Evolutionary conservation across 2,113 vertebrate species (phyloP), one percentile per base, ranked within the genome.

Genomic region (Channa argus): DNA sequence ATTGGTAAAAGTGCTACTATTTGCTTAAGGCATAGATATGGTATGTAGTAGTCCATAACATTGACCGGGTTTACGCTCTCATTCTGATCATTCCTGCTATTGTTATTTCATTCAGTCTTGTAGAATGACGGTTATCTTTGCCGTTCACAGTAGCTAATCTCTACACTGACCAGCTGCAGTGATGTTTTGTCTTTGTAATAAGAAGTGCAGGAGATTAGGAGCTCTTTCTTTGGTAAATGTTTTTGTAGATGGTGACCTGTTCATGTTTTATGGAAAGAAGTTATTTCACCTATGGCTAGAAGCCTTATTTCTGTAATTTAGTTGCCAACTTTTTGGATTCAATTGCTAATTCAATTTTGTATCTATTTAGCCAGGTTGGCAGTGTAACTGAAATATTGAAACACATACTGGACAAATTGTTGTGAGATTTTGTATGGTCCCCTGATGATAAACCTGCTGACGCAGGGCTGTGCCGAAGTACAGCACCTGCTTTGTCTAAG

Each of bases 91-190:
- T 93, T 93, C 90, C 72, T 86, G 71, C 89, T 81, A 88, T 94
- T 93, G 92, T 93, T 88, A 63, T 83, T 91, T 87, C 77, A 91
- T 90, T n/a, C n/a, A n/a, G n/a, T n/a, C n/a, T 89, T 91, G 73
- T 73, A 86, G 78, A 86, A 79, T 63, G 64, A 56, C 49, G 85
- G 81, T 92, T 84, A 86, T 81, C 86, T 83, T 80, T 74, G 45
- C 83, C 83, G 82, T 86, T 92, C 88, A 91, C 61, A 47, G 59
- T 15, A 66, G 58, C 78, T 91, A 90, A 91, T 89, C 92, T 80
- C 72, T 68, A 81, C 79, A 80, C 77, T 87, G 53, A 60, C 33
- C 55, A 71, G 70, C 56, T 37, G 71, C 60, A 44, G 55, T 70
- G 58, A 55, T 68, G 67, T 43, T 63, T 33, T 33, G 61, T 88